Evolutionary conservation across 2,797 vertebrate species (phyloP).

Genomic region (Remorina albescens): DNA sequence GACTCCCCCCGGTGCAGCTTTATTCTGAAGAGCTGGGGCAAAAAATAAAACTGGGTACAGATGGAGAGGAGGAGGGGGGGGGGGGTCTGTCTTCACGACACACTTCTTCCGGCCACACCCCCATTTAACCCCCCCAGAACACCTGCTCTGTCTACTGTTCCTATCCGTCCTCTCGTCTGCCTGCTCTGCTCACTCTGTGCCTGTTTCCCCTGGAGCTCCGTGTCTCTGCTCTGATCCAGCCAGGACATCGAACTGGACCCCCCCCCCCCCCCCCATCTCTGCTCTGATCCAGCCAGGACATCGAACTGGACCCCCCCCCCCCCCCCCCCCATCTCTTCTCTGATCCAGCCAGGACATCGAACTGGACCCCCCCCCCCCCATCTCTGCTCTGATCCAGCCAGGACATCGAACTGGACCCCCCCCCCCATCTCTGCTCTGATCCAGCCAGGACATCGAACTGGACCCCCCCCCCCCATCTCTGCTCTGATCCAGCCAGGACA

Average conservation of each 20-base stretch:
- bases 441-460: neutral
- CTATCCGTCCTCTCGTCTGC: slow-evolving; percentile 31
- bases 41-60: neutral
- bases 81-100: slow-evolving; percentile 11
- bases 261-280: neutral
- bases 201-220: slow-evolving; percentile 8
- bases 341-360: slow-evolving; percentile 5
- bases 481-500: slow-evolving; percentile 11
- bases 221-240: slow-evolving; percentile 25
- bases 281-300: slow-evolving; percentile 11
- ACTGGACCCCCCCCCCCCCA: neutral
- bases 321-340: slow-evolving; percentile 9
- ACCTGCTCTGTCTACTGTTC: slow-evolving; percentile 65
- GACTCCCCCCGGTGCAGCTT: slow-evolving; percentile 24
- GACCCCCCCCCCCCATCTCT: neutral
- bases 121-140: slow-evolving; percentile 39
- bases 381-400: too few species aligned
- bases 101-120: slow-evolving; percentile 46
- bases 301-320: neutral
- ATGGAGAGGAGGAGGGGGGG: too few species aligned
- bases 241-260: neutral
- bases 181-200: slow-evolving; percentile 13
- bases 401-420: too few species aligned
- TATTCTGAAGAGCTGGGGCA: slow-evolving; percentile 24
- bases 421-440: slow-evolving; percentile 28